These are phyloP conservation scores for Formica exsecta DNA, from an alignment of 1,140 invertebrate species.

Conservation along the genomic window DNA sequence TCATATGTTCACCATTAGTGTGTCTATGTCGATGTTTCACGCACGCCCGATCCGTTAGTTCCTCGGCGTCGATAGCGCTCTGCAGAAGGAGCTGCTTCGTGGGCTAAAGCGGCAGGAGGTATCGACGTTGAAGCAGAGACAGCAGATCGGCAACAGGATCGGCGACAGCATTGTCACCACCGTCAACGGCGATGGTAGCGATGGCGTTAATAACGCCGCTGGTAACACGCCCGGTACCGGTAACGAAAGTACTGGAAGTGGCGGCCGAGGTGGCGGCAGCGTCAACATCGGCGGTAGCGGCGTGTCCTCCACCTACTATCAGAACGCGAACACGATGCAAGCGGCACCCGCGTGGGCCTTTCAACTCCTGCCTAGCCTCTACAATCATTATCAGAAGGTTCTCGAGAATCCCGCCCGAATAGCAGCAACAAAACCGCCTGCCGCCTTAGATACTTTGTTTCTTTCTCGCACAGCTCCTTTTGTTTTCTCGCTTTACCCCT, in stretches of 20 bases:
- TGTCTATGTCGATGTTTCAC: slow-evolving; percentile 80
- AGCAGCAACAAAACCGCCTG: slow-evolving; percentile 27
- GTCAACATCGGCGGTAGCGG: slow-evolving; percentile 21
- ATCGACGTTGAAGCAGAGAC: slow-evolving; percentile 37
- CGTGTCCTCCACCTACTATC: slow-evolving; percentile 75
- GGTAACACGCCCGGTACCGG: slow-evolving; percentile 13
- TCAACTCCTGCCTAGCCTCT: slow-evolving; percentile 93
- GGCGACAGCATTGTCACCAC: slow-evolving; percentile 27
- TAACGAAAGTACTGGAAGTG: background rate
- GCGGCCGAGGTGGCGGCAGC: background rate
- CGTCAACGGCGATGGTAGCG: slow-evolving; percentile 15
- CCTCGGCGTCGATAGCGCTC: slow-evolving; percentile 83
- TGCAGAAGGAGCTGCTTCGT: slow-evolving; percentile 88
- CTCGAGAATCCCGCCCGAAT: slow-evolving; percentile 58
- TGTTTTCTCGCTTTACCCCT: slow-evolving; percentile 4
- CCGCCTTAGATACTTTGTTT: slow-evolving; percentile 26
- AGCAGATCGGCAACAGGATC: slow-evolving; percentile 38
- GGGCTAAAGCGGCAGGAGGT: slow-evolving; percentile 86
- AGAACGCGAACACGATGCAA: slow-evolving; percentile 84
- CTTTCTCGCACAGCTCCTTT: background rate
- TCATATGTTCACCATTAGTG: slow-evolving; percentile 68
- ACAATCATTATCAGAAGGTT: slow-evolving; percentile 95
- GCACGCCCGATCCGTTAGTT: slow-evolving; percentile 81
- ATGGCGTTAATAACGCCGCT: slow-evolving; percentile 27
- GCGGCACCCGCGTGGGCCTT: slow-evolving; percentile 92